Conservation (phyloP, 1,140 invertebrate genomes). For the Drosophila aff. region DNA sequence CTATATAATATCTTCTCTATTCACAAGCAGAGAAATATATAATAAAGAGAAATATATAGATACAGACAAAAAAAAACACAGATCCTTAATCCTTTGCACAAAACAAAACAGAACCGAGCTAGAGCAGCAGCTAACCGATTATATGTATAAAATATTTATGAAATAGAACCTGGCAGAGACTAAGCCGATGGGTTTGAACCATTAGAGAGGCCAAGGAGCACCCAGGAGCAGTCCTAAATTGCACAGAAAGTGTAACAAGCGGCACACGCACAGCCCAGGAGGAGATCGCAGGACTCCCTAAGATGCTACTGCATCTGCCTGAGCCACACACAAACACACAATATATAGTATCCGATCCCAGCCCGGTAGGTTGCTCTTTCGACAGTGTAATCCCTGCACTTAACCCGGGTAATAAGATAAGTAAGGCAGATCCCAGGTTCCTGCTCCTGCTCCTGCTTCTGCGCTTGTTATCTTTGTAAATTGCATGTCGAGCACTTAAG, state of each 20-base stretch:
- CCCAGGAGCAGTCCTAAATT: slow-evolving; percentile 64
- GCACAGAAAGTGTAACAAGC: slow-evolving; percentile 76
- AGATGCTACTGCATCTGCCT: slow-evolving; percentile 61
- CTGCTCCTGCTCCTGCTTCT: slow-evolving; percentile 23
- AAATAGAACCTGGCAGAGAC: slow-evolving; percentile 19
- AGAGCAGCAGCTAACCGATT: slow-evolving; percentile 51
- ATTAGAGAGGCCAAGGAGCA: slow-evolving; percentile 68
- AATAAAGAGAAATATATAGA: slow-evolving; percentile 1
- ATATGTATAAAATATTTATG: slow-evolving; percentile 78
- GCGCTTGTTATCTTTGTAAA: slow-evolving; percentile 83
- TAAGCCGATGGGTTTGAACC: slow-evolving; percentile 75
- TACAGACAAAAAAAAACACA: neutral
- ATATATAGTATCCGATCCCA: neutral
- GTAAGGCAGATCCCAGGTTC: slow-evolving; percentile 68
- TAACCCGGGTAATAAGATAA: slow-evolving; percentile 83
- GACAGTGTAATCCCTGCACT: slow-evolving; percentile 77
- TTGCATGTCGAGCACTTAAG: slow-evolving; percentile 82
- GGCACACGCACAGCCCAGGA: slow-evolving; percentile 65
- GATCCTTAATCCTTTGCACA: slow-evolving; percentile 48
- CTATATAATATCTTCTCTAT: slow-evolving; percentile 1
- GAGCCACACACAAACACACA: neutral
- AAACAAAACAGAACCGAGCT: slow-evolving; percentile 31
- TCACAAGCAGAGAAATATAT: neutral
- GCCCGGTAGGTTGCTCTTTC: slow-evolving; percentile 70
- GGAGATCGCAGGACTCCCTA: slow-evolving; percentile 8